Percentiles rank a stretch among this genome's conserved stretches.
Conservation (phyloP, 2,797 vertebrate genomes). For the Dipus sagitta region DNA sequence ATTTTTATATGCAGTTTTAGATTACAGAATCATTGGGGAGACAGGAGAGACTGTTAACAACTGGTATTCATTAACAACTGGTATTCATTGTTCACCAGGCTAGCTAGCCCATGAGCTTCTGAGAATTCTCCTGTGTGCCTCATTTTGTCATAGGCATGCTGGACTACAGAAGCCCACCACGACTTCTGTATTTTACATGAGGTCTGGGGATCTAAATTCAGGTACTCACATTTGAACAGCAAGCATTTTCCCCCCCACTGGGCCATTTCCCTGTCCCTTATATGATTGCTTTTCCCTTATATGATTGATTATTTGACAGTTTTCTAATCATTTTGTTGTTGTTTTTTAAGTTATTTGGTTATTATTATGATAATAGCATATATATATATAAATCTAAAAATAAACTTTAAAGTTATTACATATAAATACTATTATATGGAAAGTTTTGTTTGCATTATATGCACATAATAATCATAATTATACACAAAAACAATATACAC, state of each 20-base stretch:
- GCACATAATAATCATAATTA: not conserved
- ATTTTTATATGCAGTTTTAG: not conserved
- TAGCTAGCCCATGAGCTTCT: no score
- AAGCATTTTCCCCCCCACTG: no score
- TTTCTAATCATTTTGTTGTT: constrained; percentile 12
- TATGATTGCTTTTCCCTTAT: not conserved
- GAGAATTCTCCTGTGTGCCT: no score
- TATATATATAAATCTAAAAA: not conserved
- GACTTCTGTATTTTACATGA: no score
- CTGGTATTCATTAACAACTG: no score
- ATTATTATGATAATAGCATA: not conserved
- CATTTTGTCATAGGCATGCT: no score
- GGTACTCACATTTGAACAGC: no score
- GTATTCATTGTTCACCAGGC: no score
- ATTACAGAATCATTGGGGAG: not conserved
- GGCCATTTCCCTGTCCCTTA: not conserved
- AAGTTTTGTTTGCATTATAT: not conserved
- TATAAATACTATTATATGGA: not conserved
- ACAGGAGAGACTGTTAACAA: no score
- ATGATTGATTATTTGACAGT: not conserved
- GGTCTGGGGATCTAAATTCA: no score
- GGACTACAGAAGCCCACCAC: no score
- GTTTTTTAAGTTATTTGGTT: constrained; percentile 13
- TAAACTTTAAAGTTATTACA: not conserved
- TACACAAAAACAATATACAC: not conserved